A percentile compares a stretch with the other conserved stretches of the same genome.
Evolutionary conservation across 1,140 invertebrate species (phyloP).

Genomic region (Aphelinus atriplicis): DNA sequence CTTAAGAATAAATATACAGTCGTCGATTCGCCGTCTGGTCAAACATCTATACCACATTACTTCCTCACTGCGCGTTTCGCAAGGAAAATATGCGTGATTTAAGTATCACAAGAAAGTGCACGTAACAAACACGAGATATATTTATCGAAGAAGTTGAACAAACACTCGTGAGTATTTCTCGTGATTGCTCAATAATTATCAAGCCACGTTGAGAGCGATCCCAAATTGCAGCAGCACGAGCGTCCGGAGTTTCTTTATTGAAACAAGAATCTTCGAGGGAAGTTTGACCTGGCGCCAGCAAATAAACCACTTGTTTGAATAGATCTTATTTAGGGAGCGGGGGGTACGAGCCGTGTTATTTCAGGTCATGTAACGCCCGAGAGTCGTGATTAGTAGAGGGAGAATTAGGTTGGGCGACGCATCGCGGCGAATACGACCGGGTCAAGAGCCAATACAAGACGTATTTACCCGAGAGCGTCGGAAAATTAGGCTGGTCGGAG

Average conservation of each 20-base stretch:
- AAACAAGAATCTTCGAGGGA: conserved; percentile 1
- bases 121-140: no score
- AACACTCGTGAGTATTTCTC: no score
- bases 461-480: conserved; percentile 8
- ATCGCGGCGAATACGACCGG: background rate
- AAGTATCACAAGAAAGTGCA: no score
- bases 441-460: conserved; percentile 27
- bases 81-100: no score
- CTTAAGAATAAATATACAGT: no score
- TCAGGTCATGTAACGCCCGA: conserved; percentile 11
- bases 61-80: no score
- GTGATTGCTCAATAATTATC: no score
- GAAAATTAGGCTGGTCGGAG: background rate
- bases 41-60: no score
- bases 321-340: conserved; percentile 1
- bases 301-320: conserved; percentile 30
- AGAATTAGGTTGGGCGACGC: conserved; percentile 11
- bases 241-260: background rate
- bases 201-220: no score
- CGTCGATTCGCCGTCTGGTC: no score
- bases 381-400: conserved; percentile 23
- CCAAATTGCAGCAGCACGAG: no score
- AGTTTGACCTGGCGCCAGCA: background rate
- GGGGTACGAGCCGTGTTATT: background rate
- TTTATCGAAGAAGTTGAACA: no score